Evolutionary conservation across 2,888 invertebrate genomes (phyloP), one percentile per base, ranked within the genome.

Genomic region (Lomographa bimaculata): DNA sequence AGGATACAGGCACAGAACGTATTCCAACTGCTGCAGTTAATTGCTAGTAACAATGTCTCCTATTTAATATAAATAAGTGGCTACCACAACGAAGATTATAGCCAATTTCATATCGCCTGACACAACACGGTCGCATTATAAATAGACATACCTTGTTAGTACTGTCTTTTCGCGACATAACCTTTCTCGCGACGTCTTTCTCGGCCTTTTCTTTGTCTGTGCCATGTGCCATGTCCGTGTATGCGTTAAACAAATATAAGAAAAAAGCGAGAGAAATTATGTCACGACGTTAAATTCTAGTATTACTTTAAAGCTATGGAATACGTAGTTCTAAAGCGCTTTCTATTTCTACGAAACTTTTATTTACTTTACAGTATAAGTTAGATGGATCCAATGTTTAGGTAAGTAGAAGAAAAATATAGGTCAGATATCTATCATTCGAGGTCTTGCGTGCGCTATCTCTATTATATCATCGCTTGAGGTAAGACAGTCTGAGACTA

Each of bases 81-180:
- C n/a, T n/a, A n/a, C n/a, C n/a, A n/a, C n/a, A n/a, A n/a, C n/a
- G n/a, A n/a, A n/a, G n/a, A n/a, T n/a, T n/a, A n/a, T n/a, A n/a
- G 5, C 8, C 2, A 2, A 23, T 7, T 12, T 21, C 36, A 18
- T 19, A 28, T 35, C 28, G 17, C 28, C 6, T 11, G 5, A 30
- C 20, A 33, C 21, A 29, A 12, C 7, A 18, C 29, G 37, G 19
- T 21, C 23, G 29, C 4, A 20, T 23, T 19, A 36, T 20, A 3
- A 6, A 10, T 41, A 25, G 30, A 41, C 50, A 49, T 54, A 54
- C 52, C 54, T 57, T 52, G 34, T 24, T 29, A 34, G 28, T 41
- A 42, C 16, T 43, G 41, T 47, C 48, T 49, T 50, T 50, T 20
- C 53, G 51, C 32, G 51, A 54, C 57, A 57, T 50, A 53, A 57